Conservation (phyloP, 2,113 vertebrate genomes). For the Halichoerus grypus region DNA sequence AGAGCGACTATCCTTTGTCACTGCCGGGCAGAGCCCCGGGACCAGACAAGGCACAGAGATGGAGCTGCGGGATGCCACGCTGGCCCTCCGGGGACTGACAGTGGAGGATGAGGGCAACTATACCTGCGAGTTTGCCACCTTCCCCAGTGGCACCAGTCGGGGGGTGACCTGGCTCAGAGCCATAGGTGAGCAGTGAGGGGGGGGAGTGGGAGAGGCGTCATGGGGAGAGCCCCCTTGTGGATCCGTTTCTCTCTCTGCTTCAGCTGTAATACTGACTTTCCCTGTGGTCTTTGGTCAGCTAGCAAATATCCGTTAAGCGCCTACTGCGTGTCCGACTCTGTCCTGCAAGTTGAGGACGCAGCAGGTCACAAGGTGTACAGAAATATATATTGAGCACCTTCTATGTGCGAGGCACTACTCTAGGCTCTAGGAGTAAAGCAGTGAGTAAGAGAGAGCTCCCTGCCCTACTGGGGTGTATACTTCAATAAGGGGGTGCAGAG, state of each 20-base stretch:
- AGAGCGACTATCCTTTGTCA: conserved; percentile 83
- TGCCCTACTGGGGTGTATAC: neutral
- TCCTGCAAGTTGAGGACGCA: neutral
- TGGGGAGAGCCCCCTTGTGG: accelerated
- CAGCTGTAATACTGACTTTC: neutral
- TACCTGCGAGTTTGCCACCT: conserved; percentile 93
- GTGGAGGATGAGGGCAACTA: conserved; percentile 92
- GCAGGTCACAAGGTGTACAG: too few species aligned
- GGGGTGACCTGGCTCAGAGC: conserved; percentile 89
- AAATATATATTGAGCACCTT: neutral
- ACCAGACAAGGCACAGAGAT: neutral
- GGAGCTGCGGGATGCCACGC: conserved; percentile 87
- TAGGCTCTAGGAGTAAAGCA: neutral
- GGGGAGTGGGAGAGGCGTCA: accelerated
- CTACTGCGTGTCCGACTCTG: neutral
- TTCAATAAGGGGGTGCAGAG: neutral
- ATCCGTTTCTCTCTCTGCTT: neutral
- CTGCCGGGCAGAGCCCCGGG: neutral
- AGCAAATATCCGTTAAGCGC: too few species aligned
- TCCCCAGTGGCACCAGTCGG: conserved; percentile 91
- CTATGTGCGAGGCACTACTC: neutral
- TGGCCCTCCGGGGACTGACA: conserved; percentile 86
- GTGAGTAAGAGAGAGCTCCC: neutral
- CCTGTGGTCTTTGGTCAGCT: accelerated
- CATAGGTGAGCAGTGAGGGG: conserved; percentile 86